Evolutionary conservation across 2,888 invertebrate genomes (phyloP).

Genomic region (Sinodicranocentrus sp.): DNA sequence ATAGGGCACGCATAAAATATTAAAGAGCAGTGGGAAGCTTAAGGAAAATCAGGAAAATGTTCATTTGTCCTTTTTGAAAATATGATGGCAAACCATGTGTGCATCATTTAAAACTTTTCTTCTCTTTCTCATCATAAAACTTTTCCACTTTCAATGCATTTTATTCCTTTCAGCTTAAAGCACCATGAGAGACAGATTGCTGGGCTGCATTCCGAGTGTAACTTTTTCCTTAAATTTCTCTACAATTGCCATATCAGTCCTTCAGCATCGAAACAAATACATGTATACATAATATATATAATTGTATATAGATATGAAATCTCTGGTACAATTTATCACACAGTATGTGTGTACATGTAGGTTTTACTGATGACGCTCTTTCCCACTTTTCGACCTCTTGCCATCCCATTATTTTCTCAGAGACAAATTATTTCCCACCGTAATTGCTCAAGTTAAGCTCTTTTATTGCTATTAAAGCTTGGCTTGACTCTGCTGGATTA

Average conservation of each 20-base stretch:
- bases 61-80: no score
- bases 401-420: constrained; percentile 36
- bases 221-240: not conserved
- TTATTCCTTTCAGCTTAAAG: no score
- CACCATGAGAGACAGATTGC: no score
- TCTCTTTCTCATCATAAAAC: not conserved
- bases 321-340: no score
- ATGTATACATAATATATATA: no score
- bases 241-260: not conserved
- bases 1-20: no score
- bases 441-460: constrained; percentile 65
- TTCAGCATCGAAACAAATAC: no score
- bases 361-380: constrained; percentile 14
- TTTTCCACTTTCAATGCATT: no score
- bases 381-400: constrained; percentile 43
- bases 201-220: no score
- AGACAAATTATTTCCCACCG: constrained; percentile 60
- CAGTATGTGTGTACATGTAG: no score
- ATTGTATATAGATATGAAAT: no score
- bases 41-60: not conserved
- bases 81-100: not conserved
- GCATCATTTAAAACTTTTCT: not conserved
- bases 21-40: not conserved
- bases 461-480: constrained; percentile 60
- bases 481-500: constrained; percentile 40